Base-by-base conservation (phyloP, 2,113 vertebrate species). In the Brevimyrus niger region DNA sequence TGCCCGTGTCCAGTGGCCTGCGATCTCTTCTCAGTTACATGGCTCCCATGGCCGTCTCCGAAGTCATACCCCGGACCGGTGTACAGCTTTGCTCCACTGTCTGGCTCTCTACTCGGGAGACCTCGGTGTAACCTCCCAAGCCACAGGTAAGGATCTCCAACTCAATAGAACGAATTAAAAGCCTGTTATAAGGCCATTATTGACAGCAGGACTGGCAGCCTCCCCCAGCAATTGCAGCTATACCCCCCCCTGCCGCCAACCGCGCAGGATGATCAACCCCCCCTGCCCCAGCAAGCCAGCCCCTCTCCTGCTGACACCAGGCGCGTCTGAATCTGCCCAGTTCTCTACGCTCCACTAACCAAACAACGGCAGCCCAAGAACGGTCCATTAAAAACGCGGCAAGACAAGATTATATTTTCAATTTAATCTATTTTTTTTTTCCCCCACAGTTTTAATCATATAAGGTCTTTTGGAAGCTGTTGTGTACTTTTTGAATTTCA, bases 111-210 rank as follows among this genome's bases (percentile, higher is more conserved):
- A 50, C 35, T 55, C 3, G 4, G 65, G 88, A 13, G 88, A 47
- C 5, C 48, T 82, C 17, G 13, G 11, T 76, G 15, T 89, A 31
- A 55, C 38, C 21, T 82, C 48, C 31, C 48, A 6, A 48, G 88
- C 48, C 13, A 19, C 8, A 23, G 35, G 87, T 11, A 8, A 42
- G 38, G 86, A 44, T 58, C 86, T 87, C 87, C 27, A 31, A 61
- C 87, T 87, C 53, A 61, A 42, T 61, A 61, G 17, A 50, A 82
- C 48, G n/a, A 88, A 88, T 88, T 88, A 88, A 89, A 89, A 89
- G 31, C 69, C 48, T 83, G 69, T 82, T 82, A 82, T 83, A 89
- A 44, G 44, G 48, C 69, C 88, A 89, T 88, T 88, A 80, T 42
- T 1, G 87, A 23, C 87, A 31, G 44, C 87, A 73, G 58, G 44